Conservation (phyloP, 2,888 invertebrate species). For the Protonemura montana region DNA sequence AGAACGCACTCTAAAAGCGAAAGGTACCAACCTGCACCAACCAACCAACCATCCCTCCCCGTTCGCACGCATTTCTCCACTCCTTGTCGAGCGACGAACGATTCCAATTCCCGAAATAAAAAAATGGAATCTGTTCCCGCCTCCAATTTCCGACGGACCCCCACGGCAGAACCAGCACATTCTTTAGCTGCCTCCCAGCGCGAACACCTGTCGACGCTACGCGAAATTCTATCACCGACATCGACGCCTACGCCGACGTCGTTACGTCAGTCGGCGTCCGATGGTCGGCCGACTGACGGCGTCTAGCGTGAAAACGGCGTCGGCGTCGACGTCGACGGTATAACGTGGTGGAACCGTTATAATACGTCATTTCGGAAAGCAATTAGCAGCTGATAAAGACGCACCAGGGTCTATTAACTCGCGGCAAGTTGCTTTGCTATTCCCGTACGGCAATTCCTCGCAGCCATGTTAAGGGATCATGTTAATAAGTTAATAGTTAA, state of each 20-base stretch:
- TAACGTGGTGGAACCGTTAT: too few species aligned
- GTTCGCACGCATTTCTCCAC: background rate
- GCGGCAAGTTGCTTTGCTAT: background rate
- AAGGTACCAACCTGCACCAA: background rate
- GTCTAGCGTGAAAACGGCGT: background rate
- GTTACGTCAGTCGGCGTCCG: background rate
- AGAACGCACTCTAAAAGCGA: background rate
- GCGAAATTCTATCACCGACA: conserved; percentile 18
- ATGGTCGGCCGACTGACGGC: background rate
- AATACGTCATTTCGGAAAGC: background rate
- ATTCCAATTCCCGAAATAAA: conserved; percentile 1
- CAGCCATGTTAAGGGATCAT: background rate
- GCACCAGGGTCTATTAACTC: conserved; percentile 21
- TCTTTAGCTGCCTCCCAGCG: background rate
- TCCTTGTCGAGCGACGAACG: background rate
- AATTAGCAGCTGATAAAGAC: conserved; percentile 18
- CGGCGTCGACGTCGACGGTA: background rate
- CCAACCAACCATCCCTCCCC: conserved; percentile 1
- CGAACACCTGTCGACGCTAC: conserved; percentile 42
- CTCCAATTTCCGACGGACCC: background rate
- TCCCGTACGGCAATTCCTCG: background rate
- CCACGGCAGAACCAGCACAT: conserved; percentile 2
- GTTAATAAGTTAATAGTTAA: conserved; percentile 16
- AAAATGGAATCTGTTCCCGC: conserved; percentile 39
- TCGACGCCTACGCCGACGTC: background rate